phyloP scores from a whole-genome alignment of 2,888 invertebrate species.

The Cheiracanthium punctorium region DNA sequence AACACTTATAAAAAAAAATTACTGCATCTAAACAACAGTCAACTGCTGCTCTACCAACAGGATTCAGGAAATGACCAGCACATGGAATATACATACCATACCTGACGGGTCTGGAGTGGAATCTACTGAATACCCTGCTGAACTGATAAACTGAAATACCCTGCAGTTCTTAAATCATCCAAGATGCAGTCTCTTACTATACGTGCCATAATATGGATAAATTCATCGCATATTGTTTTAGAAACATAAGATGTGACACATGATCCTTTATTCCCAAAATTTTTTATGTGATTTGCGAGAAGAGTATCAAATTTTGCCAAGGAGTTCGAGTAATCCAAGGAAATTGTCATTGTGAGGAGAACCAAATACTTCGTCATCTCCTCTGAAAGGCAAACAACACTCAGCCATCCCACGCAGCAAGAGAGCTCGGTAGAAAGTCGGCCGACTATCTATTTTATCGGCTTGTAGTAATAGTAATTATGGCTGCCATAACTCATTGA shows the following conservation, averaged over 20 bases:
- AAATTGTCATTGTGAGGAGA: constrained; percentile 73
- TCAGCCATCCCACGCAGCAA: too few species aligned
- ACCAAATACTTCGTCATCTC: constrained; percentile 73
- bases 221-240: neutral
- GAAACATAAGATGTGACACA: neutral
- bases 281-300: constrained; percentile 72
- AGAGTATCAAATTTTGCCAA: too few species aligned
- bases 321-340: too few species aligned
- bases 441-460: too few species aligned
- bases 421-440: too few species aligned
- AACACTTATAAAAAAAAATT: neutral
- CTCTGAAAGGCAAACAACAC: constrained; percentile 73
- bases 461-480: too few species aligned
- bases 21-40: neutral
- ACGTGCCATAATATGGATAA: neutral
- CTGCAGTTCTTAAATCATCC: too few species aligned
- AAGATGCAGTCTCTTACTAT: constrained; percentile 58
- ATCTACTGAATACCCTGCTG: too few species aligned
- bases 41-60: too few species aligned
- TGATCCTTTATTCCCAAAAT: neutral
- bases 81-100: neutral
- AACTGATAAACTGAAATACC: constrained; percentile 71
- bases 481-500: neutral
- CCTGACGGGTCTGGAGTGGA: constrained; percentile 56
- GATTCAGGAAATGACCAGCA: constrained; percentile 5